A percentile compares a stretch with the other conserved stretches of the same genome.
phyloP scores from a whole-genome alignment of 1,140 invertebrate species.

The Listronotus oregonensis region DNA sequence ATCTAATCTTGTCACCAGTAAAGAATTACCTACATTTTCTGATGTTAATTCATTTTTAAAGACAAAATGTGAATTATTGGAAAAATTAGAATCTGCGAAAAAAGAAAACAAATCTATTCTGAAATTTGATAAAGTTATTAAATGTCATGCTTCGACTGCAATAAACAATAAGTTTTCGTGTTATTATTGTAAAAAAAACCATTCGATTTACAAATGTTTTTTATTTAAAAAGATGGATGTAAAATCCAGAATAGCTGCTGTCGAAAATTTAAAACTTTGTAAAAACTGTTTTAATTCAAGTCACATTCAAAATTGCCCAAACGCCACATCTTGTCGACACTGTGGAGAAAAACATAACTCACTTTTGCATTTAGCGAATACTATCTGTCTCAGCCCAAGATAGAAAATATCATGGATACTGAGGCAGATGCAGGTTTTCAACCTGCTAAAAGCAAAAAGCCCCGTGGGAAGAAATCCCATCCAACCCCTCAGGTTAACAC shows the following conservation, averaged over 20 bases:
- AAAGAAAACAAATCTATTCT: background rate
- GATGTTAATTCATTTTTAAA: conserved; percentile 18
- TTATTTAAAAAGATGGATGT: conserved; percentile 10
- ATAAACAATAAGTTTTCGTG: conserved; percentile 5
- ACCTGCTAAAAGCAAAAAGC: too few species aligned
- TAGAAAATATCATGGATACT: too few species aligned
- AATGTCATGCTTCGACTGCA: conserved; percentile 2
- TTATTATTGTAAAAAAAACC: conserved; percentile 15
- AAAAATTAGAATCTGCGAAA: conserved; percentile 9
- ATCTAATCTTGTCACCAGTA: background rate
- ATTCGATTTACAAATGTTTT: conserved; percentile 17
- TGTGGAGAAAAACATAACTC: conserved; percentile 12
- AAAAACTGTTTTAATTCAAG: too few species aligned
- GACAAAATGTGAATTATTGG: conserved; percentile 12
- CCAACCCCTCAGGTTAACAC: too few species aligned
- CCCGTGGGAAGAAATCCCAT: too few species aligned
- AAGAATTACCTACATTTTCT: background rate
- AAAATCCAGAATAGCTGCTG: background rate
- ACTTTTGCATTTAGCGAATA: background rate
- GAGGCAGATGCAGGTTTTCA: too few species aligned
- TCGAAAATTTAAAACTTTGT: too few species aligned
- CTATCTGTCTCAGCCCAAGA: too few species aligned
- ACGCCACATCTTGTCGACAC: too few species aligned
- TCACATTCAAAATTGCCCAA: too few species aligned
- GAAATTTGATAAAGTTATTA: background rate